Base-by-base conservation (phyloP, 2,888 invertebrate genomes). In the Diarsia mendica region DNA sequence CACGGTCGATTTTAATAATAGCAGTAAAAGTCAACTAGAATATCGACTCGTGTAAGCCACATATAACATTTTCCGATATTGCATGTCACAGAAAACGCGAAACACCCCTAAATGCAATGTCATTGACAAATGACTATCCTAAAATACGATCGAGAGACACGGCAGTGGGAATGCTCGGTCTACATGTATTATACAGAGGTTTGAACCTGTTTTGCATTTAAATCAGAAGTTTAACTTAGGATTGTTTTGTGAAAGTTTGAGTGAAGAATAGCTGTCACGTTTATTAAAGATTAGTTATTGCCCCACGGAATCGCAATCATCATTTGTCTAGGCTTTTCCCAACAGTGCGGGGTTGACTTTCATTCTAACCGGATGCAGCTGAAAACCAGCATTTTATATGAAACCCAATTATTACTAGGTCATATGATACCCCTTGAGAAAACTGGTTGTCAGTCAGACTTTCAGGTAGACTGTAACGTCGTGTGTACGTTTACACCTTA, bases 91-190 rank as follows among this genome's bases (percentile, higher is more conserved):
- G 67, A 73, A 78, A 81, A 81, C 75, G 75, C 78, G 72, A 86
- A 75, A 67, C 77, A 85, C 88, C 84, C 86, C 84, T 72, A 88
- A 88, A 85, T 82, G 80, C 80, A 88, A 86, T 90, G 85, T 86
- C 87, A 82, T 86, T 87, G 86, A 89, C 86, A 87, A 88, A 91
- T 88, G 85, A 84, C 79, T 75, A 64, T 67, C 67, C 67, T 55
- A 77, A 85, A 85, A 90, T 87, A 91, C 85, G 83, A 80, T 76
- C 78, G 18, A 68, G 67, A 67, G 67, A 82, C 91, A 91, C 88
- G 91, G 87, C 72, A 87, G 55, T 46, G 10, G 33, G 51, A 83
- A 65, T 63, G 67, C n/a, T 67, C 53, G 64, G 49, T 67, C 13
- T 73, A 49, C 74, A n/a, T 75, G 72, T 69, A 73, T 49, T 74